Evolutionary conservation across 2,113 vertebrate species (phyloP).

Genomic region (Salvelinus fontinalis): DNA sequence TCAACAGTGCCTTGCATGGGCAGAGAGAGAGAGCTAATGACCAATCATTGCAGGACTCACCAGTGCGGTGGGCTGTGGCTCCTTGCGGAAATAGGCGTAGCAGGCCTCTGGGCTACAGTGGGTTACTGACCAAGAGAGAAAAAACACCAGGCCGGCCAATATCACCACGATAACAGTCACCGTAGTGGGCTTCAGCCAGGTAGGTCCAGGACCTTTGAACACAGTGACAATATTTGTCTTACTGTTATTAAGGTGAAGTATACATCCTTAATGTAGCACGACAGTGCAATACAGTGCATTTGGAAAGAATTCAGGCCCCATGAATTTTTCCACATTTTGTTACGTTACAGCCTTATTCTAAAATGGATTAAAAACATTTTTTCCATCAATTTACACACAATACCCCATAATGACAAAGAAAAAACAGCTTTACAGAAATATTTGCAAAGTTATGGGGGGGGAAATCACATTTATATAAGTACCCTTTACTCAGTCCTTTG

Average conservation of each 20-base stretch:
- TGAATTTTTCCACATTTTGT: too few relatives aligned
- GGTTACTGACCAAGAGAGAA: constrained; percentile 40
- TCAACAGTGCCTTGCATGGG: background rate
- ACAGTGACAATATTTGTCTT: background rate
- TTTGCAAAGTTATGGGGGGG: too few relatives aligned
- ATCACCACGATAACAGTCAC: constrained; percentile 27
- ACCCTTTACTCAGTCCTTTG: too few relatives aligned
- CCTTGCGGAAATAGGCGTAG: constrained; percentile 13
- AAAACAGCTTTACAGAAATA: too few relatives aligned
- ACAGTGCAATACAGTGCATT: too few relatives aligned
- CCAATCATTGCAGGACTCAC: constrained; percentile 22
- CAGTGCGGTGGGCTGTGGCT: constrained; percentile 49
- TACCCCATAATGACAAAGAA: too few relatives aligned
- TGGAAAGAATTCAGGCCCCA: too few relatives aligned
- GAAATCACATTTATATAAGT: too few relatives aligned
- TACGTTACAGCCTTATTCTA: too few relatives aligned
- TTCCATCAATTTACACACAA: too few relatives aligned
- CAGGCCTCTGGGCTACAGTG: constrained; percentile 26
- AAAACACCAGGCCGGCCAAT: constrained; percentile 31
- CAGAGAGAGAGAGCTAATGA: background rate
- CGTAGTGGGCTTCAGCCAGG: constrained; percentile 39
- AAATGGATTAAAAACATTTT: too few relatives aligned
- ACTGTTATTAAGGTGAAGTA: background rate
- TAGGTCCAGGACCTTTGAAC: constrained; percentile 22
- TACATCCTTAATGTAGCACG: too few relatives aligned